These are phyloP conservation scores for Pristionchus japonicus DNA, from an alignment of 2,888 invertebrate genomes.

Conservation along the genomic window DNA sequence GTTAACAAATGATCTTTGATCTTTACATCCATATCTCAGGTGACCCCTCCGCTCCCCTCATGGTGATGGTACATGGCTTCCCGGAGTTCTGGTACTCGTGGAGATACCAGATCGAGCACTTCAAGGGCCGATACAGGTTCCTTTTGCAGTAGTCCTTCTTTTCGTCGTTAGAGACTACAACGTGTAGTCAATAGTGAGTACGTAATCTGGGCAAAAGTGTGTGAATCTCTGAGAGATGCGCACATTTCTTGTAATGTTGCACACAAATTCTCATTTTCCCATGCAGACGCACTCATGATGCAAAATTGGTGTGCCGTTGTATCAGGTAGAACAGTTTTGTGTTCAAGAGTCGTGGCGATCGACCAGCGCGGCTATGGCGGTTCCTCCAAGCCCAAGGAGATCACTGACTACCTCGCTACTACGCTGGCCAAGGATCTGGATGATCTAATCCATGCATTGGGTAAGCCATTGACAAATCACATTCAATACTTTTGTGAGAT, in stretches of 20 bases:
- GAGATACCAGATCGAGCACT: conserved; percentile 83
- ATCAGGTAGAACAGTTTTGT: no score
- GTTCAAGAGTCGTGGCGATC: conserved; percentile 83
- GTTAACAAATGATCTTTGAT: not conserved
- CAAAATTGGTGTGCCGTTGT: no score
- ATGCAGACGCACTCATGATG: no score
- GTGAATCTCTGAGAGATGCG: no score
- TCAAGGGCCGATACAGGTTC: conserved; percentile 75
- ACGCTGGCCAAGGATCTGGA: conserved; percentile 81
- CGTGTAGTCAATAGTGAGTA: not conserved
- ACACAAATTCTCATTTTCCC: no score
- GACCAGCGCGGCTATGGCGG: conserved; percentile 87
- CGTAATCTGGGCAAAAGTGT: no score
- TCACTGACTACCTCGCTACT: conserved; percentile 81
- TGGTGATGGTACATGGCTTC: conserved; percentile 84
- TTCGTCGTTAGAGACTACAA: not conserved
- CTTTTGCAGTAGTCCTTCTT: not conserved
- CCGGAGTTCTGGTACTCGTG: conserved; percentile 87
- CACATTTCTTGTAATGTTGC: no score
- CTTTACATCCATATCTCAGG: not conserved
- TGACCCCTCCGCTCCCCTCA: conserved; percentile 79
- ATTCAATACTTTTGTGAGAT: no score
- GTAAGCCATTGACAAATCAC: no score
- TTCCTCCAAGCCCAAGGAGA: conserved; percentile 83
- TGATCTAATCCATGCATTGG: conserved; percentile 81